These are phyloP conservation scores for Leptatherina wallacei DNA, from an alignment of 2,797 vertebrate species.

Conservation along the genomic window DNA sequence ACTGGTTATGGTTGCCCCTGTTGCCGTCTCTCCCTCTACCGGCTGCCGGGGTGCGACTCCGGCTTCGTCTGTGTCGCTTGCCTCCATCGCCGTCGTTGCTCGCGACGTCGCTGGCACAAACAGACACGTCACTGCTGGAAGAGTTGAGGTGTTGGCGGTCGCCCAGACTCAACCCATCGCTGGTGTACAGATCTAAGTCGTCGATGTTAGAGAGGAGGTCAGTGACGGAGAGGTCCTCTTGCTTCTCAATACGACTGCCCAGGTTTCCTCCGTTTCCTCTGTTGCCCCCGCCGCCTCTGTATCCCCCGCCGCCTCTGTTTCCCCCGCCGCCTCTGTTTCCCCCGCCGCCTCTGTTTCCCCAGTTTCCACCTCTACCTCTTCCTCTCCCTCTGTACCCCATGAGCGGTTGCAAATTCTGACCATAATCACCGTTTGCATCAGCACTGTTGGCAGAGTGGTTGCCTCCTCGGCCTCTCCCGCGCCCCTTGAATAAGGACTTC, in stretches of 20 bases:
- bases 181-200: rapidly evolving
- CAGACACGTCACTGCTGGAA: not conserved
- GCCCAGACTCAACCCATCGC: not conserved
- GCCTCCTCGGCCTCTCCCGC: not conserved
- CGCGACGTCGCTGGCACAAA: not conserved
- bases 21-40: constrained; percentile 2
- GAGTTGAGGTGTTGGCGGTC: too few species aligned
- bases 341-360: not conserved
- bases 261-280: constrained; percentile 3
- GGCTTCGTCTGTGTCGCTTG: rapidly evolving
- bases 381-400: not conserved
- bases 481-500: not conserved
- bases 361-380: not conserved
- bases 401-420: not conserved
- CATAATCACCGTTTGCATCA: not conserved
- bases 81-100: not conserved
- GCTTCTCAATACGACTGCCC: not conserved
- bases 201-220: not conserved
- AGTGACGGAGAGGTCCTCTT: not conserved
- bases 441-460: not conserved
- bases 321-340: not conserved
- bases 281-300: not conserved
- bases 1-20: not conserved
- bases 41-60: not conserved
- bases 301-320: not conserved